Evolutionary conservation across 1,140 invertebrate genomes (phyloP).

Genomic region (Drosophila azteca): DNA sequence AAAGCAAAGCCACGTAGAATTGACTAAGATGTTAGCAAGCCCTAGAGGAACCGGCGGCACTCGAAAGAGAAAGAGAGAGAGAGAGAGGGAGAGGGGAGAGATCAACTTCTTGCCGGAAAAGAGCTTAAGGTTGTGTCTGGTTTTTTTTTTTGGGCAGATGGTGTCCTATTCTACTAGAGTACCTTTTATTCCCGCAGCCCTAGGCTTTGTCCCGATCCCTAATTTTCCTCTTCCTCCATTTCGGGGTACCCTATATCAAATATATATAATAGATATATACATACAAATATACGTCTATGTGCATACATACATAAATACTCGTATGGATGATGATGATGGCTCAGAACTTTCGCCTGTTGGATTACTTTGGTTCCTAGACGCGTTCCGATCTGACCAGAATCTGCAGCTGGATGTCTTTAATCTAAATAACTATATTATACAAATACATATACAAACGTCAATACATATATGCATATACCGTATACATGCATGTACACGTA

Average conservation of each 20-base stretch:
- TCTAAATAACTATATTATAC: constrained; percentile 25
- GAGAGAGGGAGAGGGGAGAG: not conserved
- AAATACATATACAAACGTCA: constrained; percentile 7
- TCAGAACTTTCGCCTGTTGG: not conserved
- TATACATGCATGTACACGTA: constrained; percentile 32
- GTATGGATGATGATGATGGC: no score
- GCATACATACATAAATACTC: not conserved
- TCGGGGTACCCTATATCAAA: no score
- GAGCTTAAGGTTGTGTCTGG: constrained; percentile 16
- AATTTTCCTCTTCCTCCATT: no score
- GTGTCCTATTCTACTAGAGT: not conserved
- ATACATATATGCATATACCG: constrained; percentile 5
- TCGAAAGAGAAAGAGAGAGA: not conserved
- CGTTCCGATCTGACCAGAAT: constrained; percentile 9
- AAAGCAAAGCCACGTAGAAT: constrained; percentile 42
- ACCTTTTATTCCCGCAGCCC: not conserved
- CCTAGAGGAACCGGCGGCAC: constrained; percentile 1
- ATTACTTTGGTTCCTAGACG: constrained; percentile 23
- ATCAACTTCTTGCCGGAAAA: not conserved
- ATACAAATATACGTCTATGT: not conserved
- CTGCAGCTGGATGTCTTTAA: constrained; percentile 34
- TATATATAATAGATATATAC: no score
- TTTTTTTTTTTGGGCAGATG: not conserved
- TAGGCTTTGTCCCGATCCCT: no score
- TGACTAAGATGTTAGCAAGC: constrained; percentile 33